These are phyloP conservation scores for Hemichromis elongatus DNA, from an alignment of 2,113 vertebrate genomes.

Conservation along the genomic window DNA sequence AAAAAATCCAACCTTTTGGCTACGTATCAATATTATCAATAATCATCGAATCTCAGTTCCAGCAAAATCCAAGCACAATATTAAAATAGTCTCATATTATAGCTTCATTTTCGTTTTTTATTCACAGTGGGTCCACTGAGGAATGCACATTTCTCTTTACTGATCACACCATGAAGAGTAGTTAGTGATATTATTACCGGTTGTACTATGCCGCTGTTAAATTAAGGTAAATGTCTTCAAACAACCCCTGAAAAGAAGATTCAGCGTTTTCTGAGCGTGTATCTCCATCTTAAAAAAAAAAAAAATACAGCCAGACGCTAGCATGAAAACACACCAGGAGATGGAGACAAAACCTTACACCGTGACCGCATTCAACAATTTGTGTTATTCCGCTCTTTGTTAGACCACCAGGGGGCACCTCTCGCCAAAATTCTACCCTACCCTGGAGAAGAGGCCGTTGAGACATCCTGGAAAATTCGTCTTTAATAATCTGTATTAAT, in stretches of 20 bases:
- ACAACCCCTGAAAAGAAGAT: neutral
- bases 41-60: neutral
- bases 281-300: neutral
- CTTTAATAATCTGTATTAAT: neutral
- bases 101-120: neutral
- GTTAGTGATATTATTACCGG: neutral
- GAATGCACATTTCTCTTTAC: neutral
- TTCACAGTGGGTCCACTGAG: neutral
- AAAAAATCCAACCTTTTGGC: neutral
- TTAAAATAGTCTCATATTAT: neutral
- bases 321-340: neutral
- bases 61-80: neutral
- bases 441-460: neutral
- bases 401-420: neutral
- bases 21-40: neutral
- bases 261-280: neutral
- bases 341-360: slow-evolving; percentile 23
- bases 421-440: neutral
- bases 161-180: neutral
- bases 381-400: neutral
- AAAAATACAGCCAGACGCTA: neutral
- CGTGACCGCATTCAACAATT: neutral
- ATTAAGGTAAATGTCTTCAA: neutral
- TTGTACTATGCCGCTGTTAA: neutral
- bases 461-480: neutral